A percentile compares a stretch with the other conserved stretches of the same genome.
Evolutionary conservation across 2,888 invertebrate species (phyloP).

Genomic region (Drosophila mimica): DNA sequence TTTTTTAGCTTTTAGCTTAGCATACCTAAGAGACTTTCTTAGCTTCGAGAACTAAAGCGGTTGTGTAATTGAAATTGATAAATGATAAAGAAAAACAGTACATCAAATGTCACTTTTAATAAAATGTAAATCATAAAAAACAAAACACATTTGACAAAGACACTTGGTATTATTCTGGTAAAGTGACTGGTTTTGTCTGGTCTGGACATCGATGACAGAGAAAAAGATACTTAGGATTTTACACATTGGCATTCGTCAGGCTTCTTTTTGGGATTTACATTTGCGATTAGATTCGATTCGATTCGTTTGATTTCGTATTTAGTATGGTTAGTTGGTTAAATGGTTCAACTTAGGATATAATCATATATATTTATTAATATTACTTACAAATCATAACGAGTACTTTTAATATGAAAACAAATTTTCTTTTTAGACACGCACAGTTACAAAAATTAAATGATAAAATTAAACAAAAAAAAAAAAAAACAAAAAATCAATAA

Average conservation of each 20-base stretch:
- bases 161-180: slow-evolving; percentile 55
- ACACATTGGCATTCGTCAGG: slow-evolving; percentile 46
- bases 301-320: slow-evolving; percentile 46
- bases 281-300: slow-evolving; percentile 27
- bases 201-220: not conserved
- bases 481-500: too few species aligned
- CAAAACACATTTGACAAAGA: slow-evolving; percentile 81
- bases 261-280: slow-evolving; percentile 30
- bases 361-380: slow-evolving; percentile 23
- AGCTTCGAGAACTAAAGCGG: slow-evolving; percentile 58
- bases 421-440: slow-evolving; percentile 64
- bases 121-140: slow-evolving; percentile 48
- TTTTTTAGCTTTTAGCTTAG: slow-evolving; percentile 36
- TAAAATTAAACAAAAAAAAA: slow-evolving; percentile 37
- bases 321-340: slow-evolving; percentile 77
- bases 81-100: slow-evolving; percentile 28
- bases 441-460: slow-evolving; percentile 49
- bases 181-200: slow-evolving; percentile 1
- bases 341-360: slow-evolving; percentile 46
- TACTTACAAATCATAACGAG: slow-evolving; percentile 57
- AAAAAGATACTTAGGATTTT: slow-evolving; percentile 34
- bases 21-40: slow-evolving; percentile 70
- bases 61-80: slow-evolving; percentile 34
- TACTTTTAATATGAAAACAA: slow-evolving; percentile 46
- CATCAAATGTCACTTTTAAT: slow-evolving; percentile 50